These are phyloP conservation scores for Arctocebus calabarensis DNA, from an alignment of 2,797 vertebrate genomes.

Conservation along the genomic window DNA sequence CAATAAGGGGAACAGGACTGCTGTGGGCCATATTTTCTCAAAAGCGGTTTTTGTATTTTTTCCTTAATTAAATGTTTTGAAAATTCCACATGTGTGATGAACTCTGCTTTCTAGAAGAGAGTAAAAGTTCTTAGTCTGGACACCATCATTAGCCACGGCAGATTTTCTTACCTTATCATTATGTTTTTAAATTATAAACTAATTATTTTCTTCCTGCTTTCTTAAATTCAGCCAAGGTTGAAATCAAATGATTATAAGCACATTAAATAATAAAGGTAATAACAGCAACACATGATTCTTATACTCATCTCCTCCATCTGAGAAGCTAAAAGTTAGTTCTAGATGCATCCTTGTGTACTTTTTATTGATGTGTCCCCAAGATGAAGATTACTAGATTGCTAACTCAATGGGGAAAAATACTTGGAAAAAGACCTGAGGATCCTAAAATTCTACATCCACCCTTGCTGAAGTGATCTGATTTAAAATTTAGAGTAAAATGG, in stretches of 20 bases:
- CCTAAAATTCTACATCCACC: background rate
- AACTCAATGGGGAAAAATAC: background rate
- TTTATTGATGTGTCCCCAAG: background rate
- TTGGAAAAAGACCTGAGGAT: background rate
- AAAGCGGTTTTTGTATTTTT: slow-evolving; percentile 50
- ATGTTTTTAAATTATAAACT: slow-evolving; percentile 37
- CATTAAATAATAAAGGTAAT: background rate
- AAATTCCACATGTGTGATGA: slow-evolving; percentile 57
- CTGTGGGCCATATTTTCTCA: background rate
- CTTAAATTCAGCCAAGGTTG: slow-evolving; percentile 36
- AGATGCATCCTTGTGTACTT: background rate
- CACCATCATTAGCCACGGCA: slow-evolving; percentile 44
- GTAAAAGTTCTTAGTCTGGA: slow-evolving; percentile 31
- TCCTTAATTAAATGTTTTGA: slow-evolving; percentile 57
- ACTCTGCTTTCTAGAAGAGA: slow-evolving; percentile 42
- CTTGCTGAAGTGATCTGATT: slow-evolving; percentile 34
- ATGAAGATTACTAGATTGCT: background rate
- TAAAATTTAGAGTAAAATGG: background rate
- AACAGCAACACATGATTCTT: background rate
- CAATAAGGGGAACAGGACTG: background rate
- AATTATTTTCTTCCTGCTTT: background rate
- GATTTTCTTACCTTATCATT: slow-evolving; percentile 46
- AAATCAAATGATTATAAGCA: slow-evolving; percentile 22
- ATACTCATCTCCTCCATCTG: background rate
- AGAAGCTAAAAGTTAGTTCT: background rate